These are phyloP conservation scores for Aricia artaxerxes DNA, from an alignment of 2,888 invertebrate genomes.

Conservation along the genomic window DNA sequence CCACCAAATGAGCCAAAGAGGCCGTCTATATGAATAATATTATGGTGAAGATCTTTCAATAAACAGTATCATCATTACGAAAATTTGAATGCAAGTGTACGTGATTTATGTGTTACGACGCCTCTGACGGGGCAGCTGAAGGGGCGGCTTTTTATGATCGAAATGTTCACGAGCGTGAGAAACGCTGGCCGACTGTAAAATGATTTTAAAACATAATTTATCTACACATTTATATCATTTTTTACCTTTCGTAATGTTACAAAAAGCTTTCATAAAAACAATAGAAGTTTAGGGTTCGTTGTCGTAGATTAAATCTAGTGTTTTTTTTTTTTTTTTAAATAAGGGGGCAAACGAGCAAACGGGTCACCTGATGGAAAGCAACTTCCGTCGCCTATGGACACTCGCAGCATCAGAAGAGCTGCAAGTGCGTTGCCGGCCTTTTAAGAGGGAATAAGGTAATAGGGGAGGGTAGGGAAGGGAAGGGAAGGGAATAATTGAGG, in stretches of 20 bases:
- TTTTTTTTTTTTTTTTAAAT: no score
- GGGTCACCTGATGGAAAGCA: no score
- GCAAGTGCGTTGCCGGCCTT: no score
- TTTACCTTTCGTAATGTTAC: background rate
- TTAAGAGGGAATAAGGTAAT: no score
- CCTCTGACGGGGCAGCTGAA: constrained; percentile 17
- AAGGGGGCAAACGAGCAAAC: no score
- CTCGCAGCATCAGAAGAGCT: no score
- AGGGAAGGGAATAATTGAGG: no score
- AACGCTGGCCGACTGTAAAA: constrained; percentile 1
- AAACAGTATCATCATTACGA: background rate
- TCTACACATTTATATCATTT: constrained; percentile 12
- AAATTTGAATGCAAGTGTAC: background rate
- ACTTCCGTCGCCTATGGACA: no score
- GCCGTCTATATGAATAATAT: no score
- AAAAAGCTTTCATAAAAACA: constrained; percentile 4
- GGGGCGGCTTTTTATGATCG: constrained; percentile 22
- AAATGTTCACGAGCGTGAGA: constrained; percentile 27
- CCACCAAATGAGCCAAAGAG: no score
- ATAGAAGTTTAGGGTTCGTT: background rate
- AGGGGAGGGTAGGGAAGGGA: no score
- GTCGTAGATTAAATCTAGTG: background rate
- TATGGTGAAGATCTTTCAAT: no score
- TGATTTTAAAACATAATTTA: constrained; percentile 11
- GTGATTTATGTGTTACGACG: constrained; percentile 20